Percentiles rank a stretch among this genome's conserved stretches.
These are phyloP conservation scores for Coryphaenoides rupestris DNA, from an alignment of 2,113 vertebrate genomes.

Conservation along the genomic window DNA sequence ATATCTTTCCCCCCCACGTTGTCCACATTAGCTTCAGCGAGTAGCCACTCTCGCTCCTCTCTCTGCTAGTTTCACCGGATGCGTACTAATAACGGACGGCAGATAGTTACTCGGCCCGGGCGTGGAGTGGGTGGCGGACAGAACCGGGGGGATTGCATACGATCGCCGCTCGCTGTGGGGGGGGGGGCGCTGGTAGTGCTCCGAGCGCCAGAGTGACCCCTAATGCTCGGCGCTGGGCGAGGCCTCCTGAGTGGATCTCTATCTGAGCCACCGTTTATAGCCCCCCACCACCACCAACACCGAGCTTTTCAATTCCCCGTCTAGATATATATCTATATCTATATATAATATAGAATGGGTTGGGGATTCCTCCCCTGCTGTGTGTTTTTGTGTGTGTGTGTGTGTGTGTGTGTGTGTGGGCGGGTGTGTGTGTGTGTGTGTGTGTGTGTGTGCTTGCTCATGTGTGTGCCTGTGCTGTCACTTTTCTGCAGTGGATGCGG, in stretches of 20 bases:
- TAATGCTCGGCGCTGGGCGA: conserved; percentile 28
- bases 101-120: too few relatives aligned
- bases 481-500: too few relatives aligned
- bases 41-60: too few relatives aligned
- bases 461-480: background rate
- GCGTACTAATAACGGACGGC: too few relatives aligned
- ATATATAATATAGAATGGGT: too few relatives aligned
- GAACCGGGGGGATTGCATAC: too few relatives aligned
- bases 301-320: background rate
- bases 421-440: background rate
- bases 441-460: background rate
- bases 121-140: too few relatives aligned
- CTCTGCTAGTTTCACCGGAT: too few relatives aligned
- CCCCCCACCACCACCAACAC: conserved; percentile 4
- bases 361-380: background rate
- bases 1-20: too few relatives aligned
- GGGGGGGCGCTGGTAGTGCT: conserved; percentile 20
- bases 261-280: conserved; percentile 24
- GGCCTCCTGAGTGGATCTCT: conserved; percentile 36
- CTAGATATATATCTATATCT: too few relatives aligned
- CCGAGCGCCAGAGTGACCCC: conserved; percentile 40
- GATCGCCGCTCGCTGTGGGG: background rate
- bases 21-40: too few relatives aligned
- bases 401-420: background rate
- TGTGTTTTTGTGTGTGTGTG: background rate